Conservation (phyloP, 2,113 vertebrate genomes). For the Calyptomena viridis region DNA sequence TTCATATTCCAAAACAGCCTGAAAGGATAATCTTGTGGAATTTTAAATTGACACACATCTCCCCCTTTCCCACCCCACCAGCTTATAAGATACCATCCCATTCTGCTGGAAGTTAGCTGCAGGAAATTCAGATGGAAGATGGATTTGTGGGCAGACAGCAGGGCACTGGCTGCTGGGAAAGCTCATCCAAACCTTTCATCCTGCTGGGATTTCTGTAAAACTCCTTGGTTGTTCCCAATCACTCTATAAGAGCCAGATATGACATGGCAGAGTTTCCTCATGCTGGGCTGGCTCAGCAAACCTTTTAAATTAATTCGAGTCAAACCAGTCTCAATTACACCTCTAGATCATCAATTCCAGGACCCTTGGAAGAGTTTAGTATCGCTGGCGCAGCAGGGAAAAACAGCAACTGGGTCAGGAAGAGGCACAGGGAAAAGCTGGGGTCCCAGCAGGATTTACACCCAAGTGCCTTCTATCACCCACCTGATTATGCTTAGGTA, state of each 20-base stretch:
- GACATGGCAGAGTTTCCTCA: neutral
- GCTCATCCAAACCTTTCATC: neutral
- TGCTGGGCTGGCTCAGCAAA: neutral
- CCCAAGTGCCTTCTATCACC: neutral
- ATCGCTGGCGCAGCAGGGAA: neutral
- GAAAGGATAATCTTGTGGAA: neutral
- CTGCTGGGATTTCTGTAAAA: neutral
- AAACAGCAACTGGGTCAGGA: too few relatives aligned
- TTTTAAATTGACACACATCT: neutral
- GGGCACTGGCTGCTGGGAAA: neutral
- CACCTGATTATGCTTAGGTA: neutral
- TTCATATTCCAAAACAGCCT: neutral
- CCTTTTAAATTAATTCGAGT: neutral
- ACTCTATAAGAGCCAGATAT: neutral
- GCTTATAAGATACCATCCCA: neutral
- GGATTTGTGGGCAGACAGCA: neutral
- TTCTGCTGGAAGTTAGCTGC: neutral
- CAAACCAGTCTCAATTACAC: neutral
- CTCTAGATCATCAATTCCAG: neutral
- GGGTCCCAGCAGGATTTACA: neutral
- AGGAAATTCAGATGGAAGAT: neutral
- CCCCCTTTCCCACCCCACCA: neutral
- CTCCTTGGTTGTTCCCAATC: neutral
- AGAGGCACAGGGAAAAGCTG: neutral
- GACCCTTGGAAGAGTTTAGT: neutral